Conservation (phyloP, 2,797 vertebrate species). For the Hypotaenidia philippensis region DNA sequence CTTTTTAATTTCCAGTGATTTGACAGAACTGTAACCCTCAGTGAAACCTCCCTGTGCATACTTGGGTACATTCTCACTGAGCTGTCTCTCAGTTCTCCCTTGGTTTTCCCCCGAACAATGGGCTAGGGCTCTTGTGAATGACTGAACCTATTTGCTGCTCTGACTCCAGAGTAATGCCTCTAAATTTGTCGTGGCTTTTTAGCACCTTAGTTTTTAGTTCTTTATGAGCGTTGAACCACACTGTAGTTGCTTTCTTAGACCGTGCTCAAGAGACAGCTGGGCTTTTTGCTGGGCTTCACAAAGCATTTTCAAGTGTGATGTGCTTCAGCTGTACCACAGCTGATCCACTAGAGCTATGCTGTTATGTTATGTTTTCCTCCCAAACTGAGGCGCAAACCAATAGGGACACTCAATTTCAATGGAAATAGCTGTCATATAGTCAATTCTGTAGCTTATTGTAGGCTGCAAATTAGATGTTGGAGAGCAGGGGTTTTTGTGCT, state of each 20-base stretch:
- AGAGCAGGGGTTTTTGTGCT: neutral
- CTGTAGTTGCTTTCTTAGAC: neutral
- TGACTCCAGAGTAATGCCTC: neutral
- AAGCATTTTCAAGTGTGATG: neutral
- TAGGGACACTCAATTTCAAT: neutral
- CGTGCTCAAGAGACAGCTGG: neutral
- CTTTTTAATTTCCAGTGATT: neutral
- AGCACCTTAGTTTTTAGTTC: neutral
- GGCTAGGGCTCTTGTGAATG: too few relatives aligned
- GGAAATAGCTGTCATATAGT: slow-evolving; percentile 16
- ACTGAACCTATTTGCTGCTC: neutral
- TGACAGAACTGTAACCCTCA: neutral
- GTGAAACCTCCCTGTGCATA: neutral
- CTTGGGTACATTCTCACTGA: neutral
- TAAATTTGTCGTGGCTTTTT: neutral
- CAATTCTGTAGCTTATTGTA: neutral
- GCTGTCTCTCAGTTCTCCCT: neutral
- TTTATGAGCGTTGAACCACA: neutral
- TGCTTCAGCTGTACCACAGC: neutral
- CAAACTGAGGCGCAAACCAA: neutral
- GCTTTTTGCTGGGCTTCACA: neutral
- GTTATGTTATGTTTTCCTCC: neutral
- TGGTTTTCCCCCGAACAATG: neutral
- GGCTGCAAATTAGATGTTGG: slow-evolving; percentile 10
- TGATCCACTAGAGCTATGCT: neutral